These are phyloP conservation scores for Sesia bembeciformis DNA, from an alignment of 2,888 invertebrate species.

Conservation along the genomic window DNA sequence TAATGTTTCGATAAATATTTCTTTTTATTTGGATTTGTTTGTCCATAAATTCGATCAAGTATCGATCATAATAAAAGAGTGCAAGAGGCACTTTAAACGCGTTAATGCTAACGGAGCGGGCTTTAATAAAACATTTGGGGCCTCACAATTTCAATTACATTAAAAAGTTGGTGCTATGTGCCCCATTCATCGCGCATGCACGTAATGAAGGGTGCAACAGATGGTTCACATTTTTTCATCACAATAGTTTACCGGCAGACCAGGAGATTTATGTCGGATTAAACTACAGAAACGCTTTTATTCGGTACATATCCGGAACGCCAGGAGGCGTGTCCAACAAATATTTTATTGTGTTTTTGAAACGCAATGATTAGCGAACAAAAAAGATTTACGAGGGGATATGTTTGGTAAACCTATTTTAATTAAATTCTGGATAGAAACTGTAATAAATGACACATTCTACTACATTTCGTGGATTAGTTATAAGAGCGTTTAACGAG, in stretches of 20 bases:
- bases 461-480: too few relatives aligned
- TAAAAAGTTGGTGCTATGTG: constrained; percentile 63
- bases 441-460: too few relatives aligned
- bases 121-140: constrained; percentile 65
- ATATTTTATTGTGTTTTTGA: constrained; percentile 48
- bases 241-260: constrained; percentile 49
- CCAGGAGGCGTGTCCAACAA: constrained; percentile 55
- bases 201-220: constrained; percentile 72
- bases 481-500: background rate
- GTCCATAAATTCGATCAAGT: background rate
- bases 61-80: constrained; percentile 1
- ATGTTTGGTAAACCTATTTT: too few relatives aligned
- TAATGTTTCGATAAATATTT: too few relatives aligned
- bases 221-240: constrained; percentile 70
- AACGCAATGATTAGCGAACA: constrained; percentile 33
- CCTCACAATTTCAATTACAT: constrained; percentile 66
- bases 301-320: constrained; percentile 58
- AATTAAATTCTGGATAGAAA: too few relatives aligned
- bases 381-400: background rate
- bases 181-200: constrained; percentile 48
- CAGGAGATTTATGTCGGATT: constrained; percentile 68
- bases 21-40: too few relatives aligned
- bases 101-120: constrained; percentile 36
- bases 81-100: constrained; percentile 26
- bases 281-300: constrained; percentile 56